phyloP scores from a whole-genome alignment of 2,797 vertebrate species.

The Pseudochirops corinnae region DNA sequence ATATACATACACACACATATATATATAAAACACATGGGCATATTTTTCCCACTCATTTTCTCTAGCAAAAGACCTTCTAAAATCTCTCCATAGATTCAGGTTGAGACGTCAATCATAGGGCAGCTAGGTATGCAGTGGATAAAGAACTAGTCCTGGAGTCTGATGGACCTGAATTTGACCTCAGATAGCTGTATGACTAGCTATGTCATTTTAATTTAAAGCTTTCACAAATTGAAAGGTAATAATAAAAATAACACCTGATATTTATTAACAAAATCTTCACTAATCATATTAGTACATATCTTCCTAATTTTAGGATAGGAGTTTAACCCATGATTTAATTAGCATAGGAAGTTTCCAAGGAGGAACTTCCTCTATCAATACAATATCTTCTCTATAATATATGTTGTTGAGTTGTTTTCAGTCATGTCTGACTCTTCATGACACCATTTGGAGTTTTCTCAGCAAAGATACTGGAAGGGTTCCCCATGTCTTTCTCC shows the following conservation, averaged over 20 bases:
- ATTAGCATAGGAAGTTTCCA: background rate
- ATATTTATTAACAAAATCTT: background rate
- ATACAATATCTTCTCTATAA: background rate
- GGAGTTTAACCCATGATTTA: background rate
- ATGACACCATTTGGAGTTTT: background rate
- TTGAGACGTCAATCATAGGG: too few species aligned
- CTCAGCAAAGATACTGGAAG: background rate
- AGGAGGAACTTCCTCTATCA: background rate
- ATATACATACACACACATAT: too few species aligned
- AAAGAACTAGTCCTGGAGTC: too few species aligned
- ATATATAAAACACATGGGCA: background rate
- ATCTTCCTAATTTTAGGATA: background rate
- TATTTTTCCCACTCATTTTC: background rate
- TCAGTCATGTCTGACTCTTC: background rate
- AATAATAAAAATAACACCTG: background rate
- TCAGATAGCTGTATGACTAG: background rate
- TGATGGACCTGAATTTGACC: background rate
- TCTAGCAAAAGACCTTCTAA: background rate
- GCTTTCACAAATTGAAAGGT: background rate
- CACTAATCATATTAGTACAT: background rate
- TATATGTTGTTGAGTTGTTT: background rate
- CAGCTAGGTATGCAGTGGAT: too few species aligned
- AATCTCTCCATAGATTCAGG: background rate
- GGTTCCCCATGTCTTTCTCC: background rate
- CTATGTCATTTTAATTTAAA: too few species aligned